Conservation (phyloP, 2,113 vertebrate species). For the Patagioenas fasciata region DNA sequence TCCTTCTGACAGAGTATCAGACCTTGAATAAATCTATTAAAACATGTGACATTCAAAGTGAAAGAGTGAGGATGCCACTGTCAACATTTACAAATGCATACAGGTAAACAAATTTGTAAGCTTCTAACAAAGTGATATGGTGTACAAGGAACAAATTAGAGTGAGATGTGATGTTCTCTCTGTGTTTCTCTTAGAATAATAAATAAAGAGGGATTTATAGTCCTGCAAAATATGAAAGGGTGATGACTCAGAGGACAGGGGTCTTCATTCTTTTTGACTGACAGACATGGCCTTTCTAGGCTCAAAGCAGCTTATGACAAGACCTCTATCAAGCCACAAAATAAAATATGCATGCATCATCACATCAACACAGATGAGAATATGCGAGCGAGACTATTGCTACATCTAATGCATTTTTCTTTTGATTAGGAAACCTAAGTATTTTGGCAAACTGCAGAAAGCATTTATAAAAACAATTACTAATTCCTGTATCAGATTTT, state of each 20-base stretch:
- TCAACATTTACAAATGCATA: not conserved
- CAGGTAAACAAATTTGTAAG: not conserved
- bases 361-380: not conserved
- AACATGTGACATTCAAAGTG: not conserved
- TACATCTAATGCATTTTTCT: not conserved
- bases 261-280: not conserved
- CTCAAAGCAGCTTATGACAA: not conserved
- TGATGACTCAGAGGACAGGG: not conserved
- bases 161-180: not conserved
- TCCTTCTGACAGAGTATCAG: not conserved
- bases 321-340: not conserved
- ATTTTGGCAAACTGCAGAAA: not conserved
- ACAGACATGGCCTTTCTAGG: not conserved
- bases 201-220: not conserved
- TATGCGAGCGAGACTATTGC: not conserved
- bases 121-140: not conserved
- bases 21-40: not conserved
- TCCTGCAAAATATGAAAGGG: not conserved
- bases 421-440: not conserved
- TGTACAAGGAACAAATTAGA: not conserved
- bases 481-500: not conserved
- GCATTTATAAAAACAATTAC: not conserved
- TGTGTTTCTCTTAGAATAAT: not conserved
- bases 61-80: not conserved
- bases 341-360: not conserved